Conservation (phyloP, 2,888 invertebrate species). For the Nasonia oneida region DNA sequence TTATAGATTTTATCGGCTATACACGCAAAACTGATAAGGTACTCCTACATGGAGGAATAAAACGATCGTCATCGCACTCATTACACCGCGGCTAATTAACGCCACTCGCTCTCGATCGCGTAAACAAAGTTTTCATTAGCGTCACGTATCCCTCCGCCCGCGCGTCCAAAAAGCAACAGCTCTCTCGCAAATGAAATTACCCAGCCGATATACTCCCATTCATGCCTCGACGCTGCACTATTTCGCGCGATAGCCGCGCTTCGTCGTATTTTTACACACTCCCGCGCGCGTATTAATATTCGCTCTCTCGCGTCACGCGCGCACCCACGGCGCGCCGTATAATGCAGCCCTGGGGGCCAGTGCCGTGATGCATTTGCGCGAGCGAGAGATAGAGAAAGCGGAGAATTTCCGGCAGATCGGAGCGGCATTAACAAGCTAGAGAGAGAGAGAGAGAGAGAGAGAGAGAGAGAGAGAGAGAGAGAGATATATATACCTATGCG, state of each 20-base stretch:
- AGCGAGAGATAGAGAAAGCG: constrained; percentile 39
- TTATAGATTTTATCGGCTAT: not conserved
- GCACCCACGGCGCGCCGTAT: constrained; percentile 72
- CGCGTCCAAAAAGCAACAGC: constrained; percentile 5
- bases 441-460: too few species aligned
- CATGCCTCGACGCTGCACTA: not conserved
- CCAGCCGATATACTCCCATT: not conserved
- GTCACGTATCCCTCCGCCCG: not conserved
- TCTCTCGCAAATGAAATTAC: constrained; percentile 57
- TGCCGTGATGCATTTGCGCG: constrained; percentile 75
- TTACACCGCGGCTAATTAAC: not conserved
- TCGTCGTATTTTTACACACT: constrained; percentile 71
- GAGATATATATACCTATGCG: constrained; percentile 35
- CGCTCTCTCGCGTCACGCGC: constrained; percentile 21
- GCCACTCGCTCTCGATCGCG: not conserved
- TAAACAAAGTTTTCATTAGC: constrained; percentile 54
- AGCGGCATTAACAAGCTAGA: constrained; percentile 3
- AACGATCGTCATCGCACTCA: not conserved
- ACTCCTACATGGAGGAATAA: too few species aligned
- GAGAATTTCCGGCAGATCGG: constrained; percentile 35
- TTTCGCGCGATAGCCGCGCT: constrained; percentile 45
- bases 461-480: too few species aligned
- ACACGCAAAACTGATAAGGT: too few species aligned
- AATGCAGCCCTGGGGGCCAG: constrained; percentile 76
- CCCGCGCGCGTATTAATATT: constrained; percentile 72